Evolutionary conservation across 2,797 vertebrate species (phyloP).

Genomic region (Dicrostonyx torquatus): DNA sequence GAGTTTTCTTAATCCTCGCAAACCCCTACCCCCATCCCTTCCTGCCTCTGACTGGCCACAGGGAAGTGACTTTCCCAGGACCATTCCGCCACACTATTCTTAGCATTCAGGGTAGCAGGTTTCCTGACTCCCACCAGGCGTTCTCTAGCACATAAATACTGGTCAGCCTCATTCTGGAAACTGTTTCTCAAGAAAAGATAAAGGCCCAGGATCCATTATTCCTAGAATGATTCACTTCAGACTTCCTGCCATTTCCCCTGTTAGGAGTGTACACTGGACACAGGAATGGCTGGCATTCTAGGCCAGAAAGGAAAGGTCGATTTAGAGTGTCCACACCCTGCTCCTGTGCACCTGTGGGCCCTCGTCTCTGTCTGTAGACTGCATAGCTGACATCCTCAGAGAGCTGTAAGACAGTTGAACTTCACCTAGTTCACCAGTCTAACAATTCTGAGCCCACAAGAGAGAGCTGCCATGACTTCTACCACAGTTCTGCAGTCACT

Average conservation of each 20-base stretch:
- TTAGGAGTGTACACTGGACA: not conserved
- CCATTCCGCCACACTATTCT: not conserved
- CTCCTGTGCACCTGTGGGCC: not conserved
- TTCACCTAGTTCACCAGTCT: not conserved
- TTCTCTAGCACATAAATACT: constrained; percentile 5
- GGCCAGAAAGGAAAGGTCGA: not conserved
- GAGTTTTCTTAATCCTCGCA: too few species aligned
- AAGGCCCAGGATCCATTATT: constrained; percentile 47
- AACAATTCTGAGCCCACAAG: not conserved
- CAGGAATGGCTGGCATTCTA: constrained; percentile 29
- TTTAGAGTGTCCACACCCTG: not conserved
- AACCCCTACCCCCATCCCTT: not conserved
- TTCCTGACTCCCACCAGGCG: constrained; percentile 1
- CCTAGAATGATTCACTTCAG: constrained; percentile 58
- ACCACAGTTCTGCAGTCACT: not conserved
- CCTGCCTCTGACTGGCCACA: not conserved
- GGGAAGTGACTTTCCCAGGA: constrained; percentile 46
- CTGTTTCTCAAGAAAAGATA: constrained; percentile 58
- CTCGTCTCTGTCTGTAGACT: too few species aligned
- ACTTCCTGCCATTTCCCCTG: constrained; percentile 47
- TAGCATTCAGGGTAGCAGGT: not conserved
- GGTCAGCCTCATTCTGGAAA: constrained; percentile 55
- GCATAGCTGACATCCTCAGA: not conserved
- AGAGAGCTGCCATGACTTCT: not conserved
- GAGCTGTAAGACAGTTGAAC: not conserved